Evolutionary conservation across 2,888 invertebrate genomes (phyloP), one percentile per base, ranked within the genome.

Genomic region (Alitta virens): DNA sequence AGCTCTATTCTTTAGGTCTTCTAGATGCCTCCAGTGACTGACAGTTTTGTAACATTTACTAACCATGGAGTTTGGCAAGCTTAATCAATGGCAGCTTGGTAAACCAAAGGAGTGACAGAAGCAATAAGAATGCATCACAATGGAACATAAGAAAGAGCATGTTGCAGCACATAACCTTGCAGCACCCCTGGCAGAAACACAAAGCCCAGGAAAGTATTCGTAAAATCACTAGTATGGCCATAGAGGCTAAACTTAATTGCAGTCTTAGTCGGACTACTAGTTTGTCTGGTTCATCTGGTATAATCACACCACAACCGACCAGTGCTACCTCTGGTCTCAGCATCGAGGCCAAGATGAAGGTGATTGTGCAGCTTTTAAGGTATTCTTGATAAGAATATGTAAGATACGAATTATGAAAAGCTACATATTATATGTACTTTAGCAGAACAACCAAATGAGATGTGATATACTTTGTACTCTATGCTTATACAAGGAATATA

Each of bases 131-230:
- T 94, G 94, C 61, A 94, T 94, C 57, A 96, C 95, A 60, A 88
- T 95, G 81, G 90, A 93, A 83, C 93, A 95, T 91, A 95, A 95
- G 85, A 87, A 94, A 69, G 92, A 95, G 82, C 95, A 96, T 78
- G 94, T 94, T 82, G 94, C 94, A 40, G 94, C 95, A n/a, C 88
- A 91, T 74, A 87, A n/a, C 90, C 56, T 89, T 96, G 75, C 95
- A 95, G 79, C 86, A 88, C 71, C 86, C 89, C 9, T 94, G 80
- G 79, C 66, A 71, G 21, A 72, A 75, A 62, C 79, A 75, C 71
- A 79, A 75, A 67, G 74, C 76, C 23, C 74, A 75, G 68, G 72
- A 72, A 59, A 75, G 72, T 62, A 74, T 79, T 61, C 74, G 76
- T 23, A 55, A 51, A 33, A 67, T 68, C 55, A 68, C 68, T 2